Percentiles rank a stretch among this genome's conserved stretches.
phyloP scores from a whole-genome alignment of 2,888 invertebrate species.

The Platycheirus albimanus region DNA sequence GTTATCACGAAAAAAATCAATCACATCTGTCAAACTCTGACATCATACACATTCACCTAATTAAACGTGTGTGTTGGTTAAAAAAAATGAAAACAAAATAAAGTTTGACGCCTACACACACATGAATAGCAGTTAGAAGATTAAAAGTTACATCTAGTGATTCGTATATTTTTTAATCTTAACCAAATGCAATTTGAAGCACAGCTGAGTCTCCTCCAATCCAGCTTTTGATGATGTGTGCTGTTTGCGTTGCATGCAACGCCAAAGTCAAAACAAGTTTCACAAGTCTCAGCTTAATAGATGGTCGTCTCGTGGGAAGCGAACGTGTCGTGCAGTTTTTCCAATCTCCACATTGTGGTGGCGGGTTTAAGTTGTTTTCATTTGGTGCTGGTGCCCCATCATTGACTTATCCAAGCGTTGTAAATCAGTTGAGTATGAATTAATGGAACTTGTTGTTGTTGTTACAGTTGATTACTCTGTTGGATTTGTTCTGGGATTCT shows the following conservation, averaged over 20 bases:
- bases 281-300: conserved; percentile 44
- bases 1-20: conserved; percentile 42
- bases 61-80: conserved; percentile 24
- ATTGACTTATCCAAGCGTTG: conserved; percentile 10
- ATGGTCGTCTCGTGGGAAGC: conserved; percentile 61
- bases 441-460: conserved; percentile 18
- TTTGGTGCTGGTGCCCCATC: not conserved
- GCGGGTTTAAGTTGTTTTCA: conserved; percentile 17
- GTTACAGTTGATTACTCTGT: too few species aligned
- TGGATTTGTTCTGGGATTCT: conserved; percentile 18
- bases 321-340: conserved; percentile 55
- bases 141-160: conserved; percentile 20
- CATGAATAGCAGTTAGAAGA: conserved; percentile 4
- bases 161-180: conserved; percentile 24
- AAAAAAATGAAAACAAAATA: not conserved
- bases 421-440: conserved; percentile 28
- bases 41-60: conserved; percentile 46
- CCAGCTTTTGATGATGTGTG: not conserved
- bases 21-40: conserved; percentile 33
- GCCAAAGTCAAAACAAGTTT: conserved; percentile 52
- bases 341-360: conserved; percentile 40
- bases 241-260: conserved; percentile 47
- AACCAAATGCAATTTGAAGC: too few species aligned
- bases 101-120: conserved; percentile 16
- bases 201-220: conserved; percentile 25